Evolutionary conservation across 2,113 vertebrate genomes (phyloP), one percentile per base, ranked within the genome.

Genomic region (Telmatochromis brachygnathus): DNA sequence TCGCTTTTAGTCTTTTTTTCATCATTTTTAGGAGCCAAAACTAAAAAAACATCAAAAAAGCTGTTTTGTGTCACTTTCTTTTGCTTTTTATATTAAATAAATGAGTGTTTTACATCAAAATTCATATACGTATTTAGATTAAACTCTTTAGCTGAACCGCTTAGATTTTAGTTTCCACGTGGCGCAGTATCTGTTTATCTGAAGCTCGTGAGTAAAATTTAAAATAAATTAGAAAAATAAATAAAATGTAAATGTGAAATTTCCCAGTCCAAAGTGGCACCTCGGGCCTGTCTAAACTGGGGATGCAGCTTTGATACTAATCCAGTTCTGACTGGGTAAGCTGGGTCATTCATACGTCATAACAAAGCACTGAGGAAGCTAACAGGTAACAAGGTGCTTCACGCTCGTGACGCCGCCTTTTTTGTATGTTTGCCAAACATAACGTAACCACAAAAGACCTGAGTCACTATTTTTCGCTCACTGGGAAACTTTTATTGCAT

Each of bases 271-370:
- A 45, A 26, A 42, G 35, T 9, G n/a, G 7, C 21, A 70, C 37
- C 65, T 15, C 0, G 1, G 65, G n/a, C 1, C n/a, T 4, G 37
- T 70, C 65, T 70, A 42, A 70, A 42, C 8, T 70, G 3, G 37
- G 65, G 13, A 70, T 42, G 65, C n/a, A 15, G 37, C 13, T 45
- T 23, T 26, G 21, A 45, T 10, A 45, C 7, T 26, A 42, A 3
- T 26, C 37, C 37, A 19, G 42, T 5, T 1, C 23, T 49, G 70
- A 75, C 15, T 19, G 39, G 42, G 15, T 17, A 19, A 47, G 1
- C 9, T 28, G 39, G 39, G 0, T 0, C 37, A 42, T 42, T 70
- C 19, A 26, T 26, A 70, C 4, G 0, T 42, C 37, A 42, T 10
- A 73, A 42, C 65, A 26, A 37, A 45, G 21, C 37, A 2, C 21